phyloP scores from a whole-genome alignment of 1,140 invertebrate species.

The Prorops nasuta region DNA sequence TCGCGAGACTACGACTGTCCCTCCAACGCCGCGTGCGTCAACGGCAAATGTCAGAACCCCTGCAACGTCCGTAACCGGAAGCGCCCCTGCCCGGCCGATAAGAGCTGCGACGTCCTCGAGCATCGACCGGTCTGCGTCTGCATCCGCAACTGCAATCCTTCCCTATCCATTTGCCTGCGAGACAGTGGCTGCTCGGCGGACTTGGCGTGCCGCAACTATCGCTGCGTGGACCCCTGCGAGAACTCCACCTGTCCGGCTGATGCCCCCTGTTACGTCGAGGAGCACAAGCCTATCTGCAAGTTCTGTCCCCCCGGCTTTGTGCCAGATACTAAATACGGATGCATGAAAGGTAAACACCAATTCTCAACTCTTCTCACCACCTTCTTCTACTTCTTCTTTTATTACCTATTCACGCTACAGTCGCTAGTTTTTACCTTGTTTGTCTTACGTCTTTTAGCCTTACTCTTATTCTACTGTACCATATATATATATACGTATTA shows the following conservation, averaged over 20 bases:
- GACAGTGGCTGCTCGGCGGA: constrained; percentile 83
- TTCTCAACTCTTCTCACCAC: constrained; percentile 32
- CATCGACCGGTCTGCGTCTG: constrained; percentile 84
- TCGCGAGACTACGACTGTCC: constrained; percentile 79
- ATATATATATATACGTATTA: constrained; percentile 1
- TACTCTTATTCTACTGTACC: constrained; percentile 4
- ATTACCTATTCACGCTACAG: too few relatives aligned
- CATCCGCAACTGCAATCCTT: constrained; percentile 80
- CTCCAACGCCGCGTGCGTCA: constrained; percentile 78
- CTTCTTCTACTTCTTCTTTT: constrained; percentile 17
- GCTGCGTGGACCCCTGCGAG: constrained; percentile 86
- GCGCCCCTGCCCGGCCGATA: constrained; percentile 72
- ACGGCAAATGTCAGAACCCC: constrained; percentile 80
- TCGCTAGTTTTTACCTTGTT: background rate
- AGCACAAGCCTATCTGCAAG: constrained; percentile 90
- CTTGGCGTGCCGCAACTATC: constrained; percentile 81
- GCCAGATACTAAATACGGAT: constrained; percentile 86
- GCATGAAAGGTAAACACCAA: constrained; percentile 85
- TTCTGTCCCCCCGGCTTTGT: constrained; percentile 89
- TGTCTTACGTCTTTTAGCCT: constrained; percentile 3
- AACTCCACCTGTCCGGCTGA: constrained; percentile 75
- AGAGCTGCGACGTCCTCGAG: constrained; percentile 81
- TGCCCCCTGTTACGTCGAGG: constrained; percentile 86
- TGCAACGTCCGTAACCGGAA: constrained; percentile 63
- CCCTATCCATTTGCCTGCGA: constrained; percentile 82